Evolutionary conservation across 2,888 invertebrate genomes (phyloP).

Genomic region (Callosobruchus maculatus): DNA sequence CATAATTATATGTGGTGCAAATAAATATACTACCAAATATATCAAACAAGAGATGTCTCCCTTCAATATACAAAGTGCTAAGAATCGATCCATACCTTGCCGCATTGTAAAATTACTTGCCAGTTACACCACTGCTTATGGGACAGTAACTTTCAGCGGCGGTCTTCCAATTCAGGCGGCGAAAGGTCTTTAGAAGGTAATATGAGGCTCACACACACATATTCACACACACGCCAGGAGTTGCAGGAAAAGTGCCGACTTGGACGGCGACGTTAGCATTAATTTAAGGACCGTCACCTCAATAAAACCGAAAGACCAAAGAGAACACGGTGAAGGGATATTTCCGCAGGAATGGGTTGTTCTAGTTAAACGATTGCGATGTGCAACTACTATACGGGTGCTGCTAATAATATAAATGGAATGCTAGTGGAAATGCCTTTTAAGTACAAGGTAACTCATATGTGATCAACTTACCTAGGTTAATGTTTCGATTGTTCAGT

Average conservation of each 20-base stretch:
- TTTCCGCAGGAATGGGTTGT: background rate
- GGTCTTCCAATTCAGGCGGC: background rate
- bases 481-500: too few species aligned
- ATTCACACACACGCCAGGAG: background rate
- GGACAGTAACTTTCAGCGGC: background rate
- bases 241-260: background rate
- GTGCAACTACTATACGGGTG: too few species aligned
- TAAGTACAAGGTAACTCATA: too few species aligned
- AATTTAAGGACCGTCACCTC: background rate
- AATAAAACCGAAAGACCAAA: background rate
- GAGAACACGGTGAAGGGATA: background rate
- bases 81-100: too few species aligned
- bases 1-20: too few species aligned
- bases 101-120: background rate
- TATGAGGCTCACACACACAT: background rate
- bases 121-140: background rate
- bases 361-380: background rate
- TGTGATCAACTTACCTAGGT: too few species aligned
- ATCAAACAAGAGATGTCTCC: too few species aligned
- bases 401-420: too few species aligned
- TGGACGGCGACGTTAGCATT: background rate
- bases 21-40: too few species aligned
- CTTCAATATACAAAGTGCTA: too few species aligned
- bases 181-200: background rate
- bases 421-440: too few species aligned